Base-by-base conservation (phyloP, 2,888 invertebrate genomes). In the Himalopsyche kuldschensis region DNA sequence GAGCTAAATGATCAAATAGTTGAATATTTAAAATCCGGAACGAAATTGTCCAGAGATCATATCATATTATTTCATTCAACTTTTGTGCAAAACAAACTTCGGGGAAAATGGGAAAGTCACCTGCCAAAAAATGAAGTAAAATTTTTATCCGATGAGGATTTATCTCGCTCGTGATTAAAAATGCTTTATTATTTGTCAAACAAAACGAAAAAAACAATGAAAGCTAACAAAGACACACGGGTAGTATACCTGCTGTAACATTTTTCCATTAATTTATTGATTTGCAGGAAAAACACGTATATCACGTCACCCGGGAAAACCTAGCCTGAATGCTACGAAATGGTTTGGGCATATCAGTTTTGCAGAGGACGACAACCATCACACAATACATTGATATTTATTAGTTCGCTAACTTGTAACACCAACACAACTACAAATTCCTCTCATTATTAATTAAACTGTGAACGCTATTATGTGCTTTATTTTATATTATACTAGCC, bases 261-360 rank as follows among this genome's bases (percentile, higher is more conserved):
- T 69, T 69, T 69, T 69, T 69, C 69, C 69, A 69, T 69, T 69
- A 69, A 69, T 69, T 69, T 69, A 69, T 69, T 69, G 69, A 69
- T 69, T 69, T 69, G 63, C 24, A 24, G 11, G 69, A 30, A 69
- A 69, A 69, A 69, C 69, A 69, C 69, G 69, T 69, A 69, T 69
- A 69, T 69, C 69, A 69, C 69, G 69, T 69, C 69, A 69, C 69
- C 30, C 69, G 69, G 69, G 69, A 69, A 69, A 69, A 69, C 69
- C 69, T 69, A 27, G 69, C 69, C 69, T 69, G 69, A 69, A 69
- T 69, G 69, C 69, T 69, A 69, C 69, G 69, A 15, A 69, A 69
- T 30, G 69, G 69, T 69, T 24, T 27, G 69, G 27, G 69, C 69
- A 69, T 69, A 69, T 69, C 69, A 27, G 69, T 69, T 27, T 27